A percentile compares a stretch with the other conserved stretches of the same genome.
These are phyloP conservation scores for Microvelia longipes DNA, from an alignment of 1,140 invertebrate genomes.

Conservation along the genomic window DNA sequence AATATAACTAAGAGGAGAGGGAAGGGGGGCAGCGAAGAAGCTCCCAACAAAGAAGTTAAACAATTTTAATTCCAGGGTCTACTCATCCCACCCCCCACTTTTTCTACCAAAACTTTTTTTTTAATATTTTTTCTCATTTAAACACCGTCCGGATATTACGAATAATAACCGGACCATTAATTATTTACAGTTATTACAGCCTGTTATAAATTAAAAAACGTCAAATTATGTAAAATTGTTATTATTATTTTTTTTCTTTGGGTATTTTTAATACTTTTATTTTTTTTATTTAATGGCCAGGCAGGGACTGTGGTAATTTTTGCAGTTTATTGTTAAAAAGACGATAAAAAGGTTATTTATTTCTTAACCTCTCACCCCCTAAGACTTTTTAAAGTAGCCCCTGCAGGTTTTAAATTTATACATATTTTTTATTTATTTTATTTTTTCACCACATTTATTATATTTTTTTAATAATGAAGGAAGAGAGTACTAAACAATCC, in stretches of 20 bases:
- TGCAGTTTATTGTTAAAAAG: not conserved
- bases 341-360: not conserved
- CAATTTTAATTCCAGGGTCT: not conserved
- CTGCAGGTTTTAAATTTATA: too few species aligned
- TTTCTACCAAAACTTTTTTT: too few species aligned
- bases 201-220: not conserved
- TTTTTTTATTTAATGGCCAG: not conserved
- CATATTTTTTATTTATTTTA: too few species aligned
- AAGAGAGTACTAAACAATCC: too few species aligned
- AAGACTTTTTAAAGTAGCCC: too few species aligned
- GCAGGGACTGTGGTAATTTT: not conserved
- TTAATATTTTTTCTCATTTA: not conserved
- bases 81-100: not conserved
- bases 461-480: too few species aligned
- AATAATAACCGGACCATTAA: not conserved
- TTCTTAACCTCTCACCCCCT: too few species aligned
- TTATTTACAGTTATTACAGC: not conserved
- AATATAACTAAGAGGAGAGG: not conserved
- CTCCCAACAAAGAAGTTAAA: not conserved
- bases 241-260: not conserved
- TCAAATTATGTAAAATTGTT: not conserved
- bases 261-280: too few species aligned
- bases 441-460: too few species aligned
- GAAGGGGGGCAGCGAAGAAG: not conserved
- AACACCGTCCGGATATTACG: not conserved